phyloP scores from a whole-genome alignment of 2,888 invertebrate genomes.

The Acrobasis consociella region DNA sequence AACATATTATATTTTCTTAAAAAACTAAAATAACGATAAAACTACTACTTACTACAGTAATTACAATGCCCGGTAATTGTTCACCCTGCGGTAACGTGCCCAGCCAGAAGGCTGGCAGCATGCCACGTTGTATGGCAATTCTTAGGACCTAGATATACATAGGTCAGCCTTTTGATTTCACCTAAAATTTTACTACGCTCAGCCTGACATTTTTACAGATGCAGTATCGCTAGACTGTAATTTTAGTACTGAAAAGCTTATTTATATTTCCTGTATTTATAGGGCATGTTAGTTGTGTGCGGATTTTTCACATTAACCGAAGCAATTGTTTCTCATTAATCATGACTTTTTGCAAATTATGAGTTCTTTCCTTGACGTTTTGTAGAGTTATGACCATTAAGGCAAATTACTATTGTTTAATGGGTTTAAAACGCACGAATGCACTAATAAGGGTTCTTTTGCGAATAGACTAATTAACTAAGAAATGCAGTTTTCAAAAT shows the following conservation, averaged over 20 bases:
- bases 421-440: neutral
- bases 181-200: neutral
- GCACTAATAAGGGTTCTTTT: neutral
- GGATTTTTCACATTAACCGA: slow-evolving; percentile 15
- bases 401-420: neutral
- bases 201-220: slow-evolving; percentile 22
- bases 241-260: slow-evolving; percentile 22
- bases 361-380: slow-evolving; percentile 6
- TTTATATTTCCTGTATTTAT: slow-evolving; percentile 23
- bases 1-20: no score
- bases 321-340: slow-evolving; percentile 8
- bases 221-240: slow-evolving; percentile 17
- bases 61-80: no score
- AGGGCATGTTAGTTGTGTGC: neutral
- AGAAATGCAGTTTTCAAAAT: slow-evolving; percentile 5
- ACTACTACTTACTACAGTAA: no score
- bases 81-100: no score
- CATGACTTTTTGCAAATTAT: slow-evolving; percentile 14
- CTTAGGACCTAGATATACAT: no score
- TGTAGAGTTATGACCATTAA: slow-evolving; percentile 16
- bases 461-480: slow-evolving; percentile 6
- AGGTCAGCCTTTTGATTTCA: no score
- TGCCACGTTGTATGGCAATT: no score
- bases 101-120: no score
- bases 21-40: no score